These are phyloP conservation scores for Trematocara variabile DNA, from an alignment of 2,113 vertebrate species.

Conservation along the genomic window DNA sequence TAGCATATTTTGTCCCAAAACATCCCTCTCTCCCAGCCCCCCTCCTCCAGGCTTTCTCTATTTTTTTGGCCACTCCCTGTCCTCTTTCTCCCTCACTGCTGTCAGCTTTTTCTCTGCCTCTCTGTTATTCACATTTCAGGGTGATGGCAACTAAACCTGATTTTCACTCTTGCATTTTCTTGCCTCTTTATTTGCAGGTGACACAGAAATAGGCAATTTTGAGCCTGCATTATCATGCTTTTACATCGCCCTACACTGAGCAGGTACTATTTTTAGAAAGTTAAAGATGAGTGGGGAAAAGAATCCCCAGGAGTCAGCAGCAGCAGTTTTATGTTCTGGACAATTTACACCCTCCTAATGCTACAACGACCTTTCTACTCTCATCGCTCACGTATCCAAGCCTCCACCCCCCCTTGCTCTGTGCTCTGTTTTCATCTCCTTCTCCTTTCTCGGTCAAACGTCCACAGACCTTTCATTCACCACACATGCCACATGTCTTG, in stretches of 20 bases:
- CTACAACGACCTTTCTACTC: constrained; percentile 39
- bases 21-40: constrained; percentile 8
- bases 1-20: constrained; percentile 59
- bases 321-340: constrained; percentile 42
- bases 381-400: not conserved
- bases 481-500: not conserved
- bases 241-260: constrained; percentile 14
- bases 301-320: constrained; percentile 32
- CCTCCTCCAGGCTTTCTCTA: not conserved
- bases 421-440: not conserved
- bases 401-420: not conserved
- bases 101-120: not conserved
- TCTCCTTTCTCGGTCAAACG: not conserved
- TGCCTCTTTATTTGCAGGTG: not conserved
- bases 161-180: not conserved
- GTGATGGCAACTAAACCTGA: not conserved
- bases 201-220: not conserved
- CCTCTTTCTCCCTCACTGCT: not conserved
- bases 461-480: not conserved
- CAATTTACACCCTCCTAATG: constrained; percentile 49
- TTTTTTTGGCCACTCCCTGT: not conserved
- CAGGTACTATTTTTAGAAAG: constrained; percentile 53
- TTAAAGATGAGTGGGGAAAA: constrained; percentile 9
- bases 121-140: not conserved
- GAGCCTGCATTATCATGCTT: not conserved